These are phyloP conservation scores for Drosophila villosipedis DNA, from an alignment of 2,888 invertebrate species.

Conservation along the genomic window DNA sequence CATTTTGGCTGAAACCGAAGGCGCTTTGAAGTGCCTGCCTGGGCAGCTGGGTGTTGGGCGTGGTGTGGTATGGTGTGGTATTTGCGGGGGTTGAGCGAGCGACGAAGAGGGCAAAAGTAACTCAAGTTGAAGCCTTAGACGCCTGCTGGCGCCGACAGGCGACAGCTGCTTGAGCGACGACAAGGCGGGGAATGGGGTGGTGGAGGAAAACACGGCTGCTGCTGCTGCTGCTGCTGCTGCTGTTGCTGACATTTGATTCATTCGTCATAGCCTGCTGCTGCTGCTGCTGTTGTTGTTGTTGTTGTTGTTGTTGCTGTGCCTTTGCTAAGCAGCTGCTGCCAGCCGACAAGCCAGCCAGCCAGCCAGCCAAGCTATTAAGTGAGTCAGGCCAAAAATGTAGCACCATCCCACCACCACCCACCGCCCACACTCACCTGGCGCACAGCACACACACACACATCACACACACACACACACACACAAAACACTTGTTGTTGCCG, in stretches of 20 bases:
- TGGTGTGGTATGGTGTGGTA: background rate
- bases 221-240: slow-evolving; percentile 64
- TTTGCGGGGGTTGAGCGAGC: background rate
- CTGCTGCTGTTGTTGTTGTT: slow-evolving; percentile 63
- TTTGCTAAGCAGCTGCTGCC: slow-evolving; percentile 44
- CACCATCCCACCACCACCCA: slow-evolving; percentile 18
- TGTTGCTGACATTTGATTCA: slow-evolving; percentile 84
- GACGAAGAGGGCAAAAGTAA: slow-evolving; percentile 9
- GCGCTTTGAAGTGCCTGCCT: slow-evolving; percentile 73
- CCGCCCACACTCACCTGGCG: slow-evolving; percentile 52
- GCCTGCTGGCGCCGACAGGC: slow-evolving; percentile 75
- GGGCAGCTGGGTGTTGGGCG: slow-evolving; percentile 23
- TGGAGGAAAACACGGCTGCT: slow-evolving; percentile 43
- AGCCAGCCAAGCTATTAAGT: slow-evolving; percentile 53
- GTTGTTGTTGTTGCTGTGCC: slow-evolving; percentile 24
- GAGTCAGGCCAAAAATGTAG: slow-evolving; percentile 40
- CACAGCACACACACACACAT: slow-evolving; percentile 31
- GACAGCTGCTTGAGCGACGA: slow-evolving; percentile 79
- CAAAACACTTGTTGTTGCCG: slow-evolving; percentile 76
- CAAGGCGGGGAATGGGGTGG: slow-evolving; percentile 44
- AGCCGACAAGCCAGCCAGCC: slow-evolving; percentile 21
- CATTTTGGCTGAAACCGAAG: slow-evolving; percentile 68
- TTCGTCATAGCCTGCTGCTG: slow-evolving; percentile 82
- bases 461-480: slow-evolving; percentile 29
- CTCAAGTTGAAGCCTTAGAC: slow-evolving; percentile 54